These are phyloP conservation scores for Calidris pygmaea DNA, from an alignment of 2,113 vertebrate genomes.

Conservation along the genomic window DNA sequence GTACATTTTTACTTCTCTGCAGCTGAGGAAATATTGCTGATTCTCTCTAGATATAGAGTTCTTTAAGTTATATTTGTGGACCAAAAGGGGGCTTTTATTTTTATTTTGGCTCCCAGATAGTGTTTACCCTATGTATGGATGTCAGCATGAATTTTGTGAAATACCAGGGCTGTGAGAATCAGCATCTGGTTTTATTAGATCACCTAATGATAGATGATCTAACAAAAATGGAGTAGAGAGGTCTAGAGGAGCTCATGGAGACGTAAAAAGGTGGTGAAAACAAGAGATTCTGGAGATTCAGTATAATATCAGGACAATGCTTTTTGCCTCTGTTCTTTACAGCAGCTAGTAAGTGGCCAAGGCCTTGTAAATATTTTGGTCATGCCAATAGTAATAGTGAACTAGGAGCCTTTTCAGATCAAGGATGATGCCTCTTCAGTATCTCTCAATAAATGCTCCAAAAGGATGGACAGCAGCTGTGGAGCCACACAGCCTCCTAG, in stretches of 20 bases:
- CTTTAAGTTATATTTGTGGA: neutral
- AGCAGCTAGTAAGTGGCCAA: neutral
- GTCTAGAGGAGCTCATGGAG: neutral
- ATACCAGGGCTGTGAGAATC: neutral
- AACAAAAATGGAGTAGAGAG: neutral
- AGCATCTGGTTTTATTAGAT: neutral
- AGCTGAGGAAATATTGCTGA: neutral
- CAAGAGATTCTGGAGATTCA: neutral
- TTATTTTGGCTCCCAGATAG: neutral
- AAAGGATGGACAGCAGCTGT: neutral
- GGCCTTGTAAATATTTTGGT: neutral
- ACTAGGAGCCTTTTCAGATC: neutral
- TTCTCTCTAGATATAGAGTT: neutral
- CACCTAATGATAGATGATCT: neutral
- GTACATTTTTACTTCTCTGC: neutral
- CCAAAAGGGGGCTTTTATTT: neutral
- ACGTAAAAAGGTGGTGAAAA: neutral
- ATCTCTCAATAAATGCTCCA: neutral
- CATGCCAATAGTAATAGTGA: neutral
- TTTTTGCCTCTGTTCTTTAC: neutral
- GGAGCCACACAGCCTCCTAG: neutral
- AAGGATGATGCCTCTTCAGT: neutral
- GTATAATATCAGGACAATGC: neutral
- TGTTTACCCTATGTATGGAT: neutral
- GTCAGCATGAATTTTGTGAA: neutral